These are phyloP conservation scores for Unio delphinus DNA, from an alignment of 2,888 invertebrate genomes.

Conservation along the genomic window DNA sequence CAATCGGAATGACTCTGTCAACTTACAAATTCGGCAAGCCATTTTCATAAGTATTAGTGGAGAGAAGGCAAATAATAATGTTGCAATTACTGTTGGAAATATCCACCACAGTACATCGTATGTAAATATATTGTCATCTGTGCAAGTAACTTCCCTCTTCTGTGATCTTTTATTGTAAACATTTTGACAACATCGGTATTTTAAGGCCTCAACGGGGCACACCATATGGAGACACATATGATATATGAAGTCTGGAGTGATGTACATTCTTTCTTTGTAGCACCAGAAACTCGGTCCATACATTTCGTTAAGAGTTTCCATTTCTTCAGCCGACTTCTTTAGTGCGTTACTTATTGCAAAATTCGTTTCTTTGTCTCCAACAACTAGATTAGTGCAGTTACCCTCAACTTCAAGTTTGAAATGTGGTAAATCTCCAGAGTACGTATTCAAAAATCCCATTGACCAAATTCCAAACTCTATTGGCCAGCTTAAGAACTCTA, in stretches of 20 bases:
- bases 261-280: slow-evolving; percentile 26
- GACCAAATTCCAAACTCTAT: slow-evolving; percentile 34
- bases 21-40: background rate
- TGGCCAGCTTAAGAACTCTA: slow-evolving; percentile 22
- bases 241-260: slow-evolving; percentile 20
- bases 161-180: slow-evolving; percentile 7
- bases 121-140: background rate
- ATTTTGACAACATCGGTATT: slow-evolving; percentile 26
- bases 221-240: slow-evolving; percentile 28
- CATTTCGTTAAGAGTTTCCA: slow-evolving; percentile 13
- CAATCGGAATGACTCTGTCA: no score
- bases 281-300: slow-evolving; percentile 35
- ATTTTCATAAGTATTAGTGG: slow-evolving; percentile 18
- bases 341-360: slow-evolving; percentile 16
- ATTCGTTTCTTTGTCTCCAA: slow-evolving; percentile 21
- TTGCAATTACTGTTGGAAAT: slow-evolving; percentile 21
- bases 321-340: slow-evolving; percentile 2
- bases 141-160: slow-evolving; percentile 9
- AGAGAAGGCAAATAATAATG: slow-evolving; percentile 24
- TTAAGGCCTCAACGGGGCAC: slow-evolving; percentile 29
- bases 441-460: slow-evolving; percentile 19
- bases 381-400: slow-evolving; percentile 21
- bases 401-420: slow-evolving; percentile 10
- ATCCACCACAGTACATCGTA: slow-evolving; percentile 32
- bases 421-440: slow-evolving; percentile 9